Base-by-base conservation (phyloP, 1,140 invertebrate species). In the Phortica variegata region DNA sequence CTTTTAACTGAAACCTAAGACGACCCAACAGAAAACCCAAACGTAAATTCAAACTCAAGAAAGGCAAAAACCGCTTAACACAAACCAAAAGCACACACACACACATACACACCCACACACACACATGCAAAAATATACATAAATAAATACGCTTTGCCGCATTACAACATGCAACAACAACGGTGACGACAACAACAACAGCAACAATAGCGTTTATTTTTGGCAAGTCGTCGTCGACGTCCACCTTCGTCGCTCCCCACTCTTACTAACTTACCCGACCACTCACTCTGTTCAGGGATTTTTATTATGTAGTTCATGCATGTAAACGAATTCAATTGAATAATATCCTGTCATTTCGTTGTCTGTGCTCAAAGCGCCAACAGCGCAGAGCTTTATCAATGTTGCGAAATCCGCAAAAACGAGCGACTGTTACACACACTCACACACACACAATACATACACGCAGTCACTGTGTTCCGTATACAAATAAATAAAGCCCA, bases 301-400 rank as follows among this genome's bases (percentile, higher is more conserved):
- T 68, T 63, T 60, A 63, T 68, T 55, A 60, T 63, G 65, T 68
- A 68, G 63, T 68, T 68, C 63, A 63, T 54, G 65, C 63, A 60
- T 68, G 63, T 68, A 68, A 68, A 63, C 65, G 63, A 63, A 68
- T 68, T 68, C 63, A 68, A 68, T 68, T 68, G 63, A 69, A 68
- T 68, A 68, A 68, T 68, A 69, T 68, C 63, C 63, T 68, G 63
- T 68, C 65, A 69, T 68, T 68, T 68, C 58, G 63, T 53, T 47
- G 61, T 56, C 43, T 56, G 53, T 47, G 53, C 56, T 55, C 53
- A 12, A 17, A 17, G 16, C 21, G 20, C 33, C 31, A 68, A 60
- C 65, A 69, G 54, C 43, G 60, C 54, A 44, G 57, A 60, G 52
- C 5, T 34, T 15, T 15, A 34, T 15, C 8, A 34, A 15, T 34